Percentiles rank a stretch among this genome's conserved stretches.
phyloP scores from a whole-genome alignment of 1,140 invertebrate species.

The Elymnias hypermnestra region DNA sequence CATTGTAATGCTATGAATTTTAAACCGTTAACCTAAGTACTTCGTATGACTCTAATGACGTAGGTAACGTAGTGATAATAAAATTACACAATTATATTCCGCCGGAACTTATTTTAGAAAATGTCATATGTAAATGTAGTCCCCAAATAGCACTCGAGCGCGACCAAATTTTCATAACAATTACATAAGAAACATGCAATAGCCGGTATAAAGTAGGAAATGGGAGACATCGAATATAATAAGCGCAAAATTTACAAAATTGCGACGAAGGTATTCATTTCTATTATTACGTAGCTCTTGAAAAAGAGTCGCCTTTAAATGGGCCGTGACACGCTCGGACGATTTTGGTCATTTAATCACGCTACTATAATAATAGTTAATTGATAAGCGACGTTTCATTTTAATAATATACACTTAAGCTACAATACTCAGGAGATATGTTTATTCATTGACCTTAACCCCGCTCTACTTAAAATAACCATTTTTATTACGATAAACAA shows the following conservation, averaged over 20 bases:
- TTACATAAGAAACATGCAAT: conserved; percentile 1
- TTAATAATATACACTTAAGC: no score
- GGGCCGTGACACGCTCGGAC: conserved; percentile 8
- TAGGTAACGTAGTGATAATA: neutral
- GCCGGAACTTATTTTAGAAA: no score
- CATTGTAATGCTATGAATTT: no score
- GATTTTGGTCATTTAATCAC: conserved; percentile 16
- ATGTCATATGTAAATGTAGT: conserved; percentile 6
- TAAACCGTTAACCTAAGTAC: no score
- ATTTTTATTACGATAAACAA: no score
- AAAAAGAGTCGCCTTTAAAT: conserved; percentile 15
- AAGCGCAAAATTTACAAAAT: neutral
- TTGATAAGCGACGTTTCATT: neutral
- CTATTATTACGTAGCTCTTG: conserved; percentile 14
- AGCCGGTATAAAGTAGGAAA: conserved; percentile 4
- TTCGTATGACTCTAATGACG: neutral
- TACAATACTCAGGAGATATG: no score
- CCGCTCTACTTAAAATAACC: no score
- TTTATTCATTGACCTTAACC: no score
- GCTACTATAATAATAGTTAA: neutral
- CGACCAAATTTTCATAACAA: conserved; percentile 5
- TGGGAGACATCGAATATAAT: neutral
- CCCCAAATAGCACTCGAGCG: conserved; percentile 1
- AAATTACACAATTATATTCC: no score
- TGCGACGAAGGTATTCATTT: conserved; percentile 6